phyloP scores from a whole-genome alignment of 2,888 invertebrate genomes.

The Iphiclides podalirius region DNA sequence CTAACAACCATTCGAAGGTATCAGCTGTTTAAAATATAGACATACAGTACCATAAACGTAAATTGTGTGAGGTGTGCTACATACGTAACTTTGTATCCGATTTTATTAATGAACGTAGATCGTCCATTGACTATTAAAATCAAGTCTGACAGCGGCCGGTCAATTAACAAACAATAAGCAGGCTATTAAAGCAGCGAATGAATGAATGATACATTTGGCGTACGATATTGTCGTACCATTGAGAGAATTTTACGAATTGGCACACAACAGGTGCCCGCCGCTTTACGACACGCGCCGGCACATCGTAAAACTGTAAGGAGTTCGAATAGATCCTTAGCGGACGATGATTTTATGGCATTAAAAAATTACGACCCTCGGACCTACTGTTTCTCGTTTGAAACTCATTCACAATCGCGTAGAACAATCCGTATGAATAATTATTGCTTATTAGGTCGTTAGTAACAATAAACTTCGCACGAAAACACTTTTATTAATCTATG shows the following conservation, averaged over 20 bases:
- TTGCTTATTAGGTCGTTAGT: background rate
- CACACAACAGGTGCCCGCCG: constrained; percentile 74
- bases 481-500: background rate
- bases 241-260: constrained; percentile 65
- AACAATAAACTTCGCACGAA: background rate
- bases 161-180: constrained; percentile 23
- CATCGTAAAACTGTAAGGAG: constrained; percentile 42
- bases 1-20: no score
- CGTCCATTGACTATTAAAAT: no score
- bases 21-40: no score
- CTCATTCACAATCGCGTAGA: background rate
- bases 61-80: no score
- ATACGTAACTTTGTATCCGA: no score
- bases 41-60: no score
- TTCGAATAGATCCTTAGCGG: constrained; percentile 21
- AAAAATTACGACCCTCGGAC: constrained; percentile 4
- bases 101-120: no score
- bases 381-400: background rate
- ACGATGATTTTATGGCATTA: constrained; percentile 15
- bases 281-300: constrained; percentile 65
- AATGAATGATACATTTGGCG: constrained; percentile 67
- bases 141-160: background rate
- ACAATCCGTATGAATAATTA: background rate
- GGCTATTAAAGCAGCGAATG: constrained; percentile 27
- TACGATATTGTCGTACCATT: constrained; percentile 59